A percentile compares a stretch with the other conserved stretches of the same genome.
phyloP scores from a whole-genome alignment of 1,140 invertebrate species.

The Chironomus tepperi region DNA sequence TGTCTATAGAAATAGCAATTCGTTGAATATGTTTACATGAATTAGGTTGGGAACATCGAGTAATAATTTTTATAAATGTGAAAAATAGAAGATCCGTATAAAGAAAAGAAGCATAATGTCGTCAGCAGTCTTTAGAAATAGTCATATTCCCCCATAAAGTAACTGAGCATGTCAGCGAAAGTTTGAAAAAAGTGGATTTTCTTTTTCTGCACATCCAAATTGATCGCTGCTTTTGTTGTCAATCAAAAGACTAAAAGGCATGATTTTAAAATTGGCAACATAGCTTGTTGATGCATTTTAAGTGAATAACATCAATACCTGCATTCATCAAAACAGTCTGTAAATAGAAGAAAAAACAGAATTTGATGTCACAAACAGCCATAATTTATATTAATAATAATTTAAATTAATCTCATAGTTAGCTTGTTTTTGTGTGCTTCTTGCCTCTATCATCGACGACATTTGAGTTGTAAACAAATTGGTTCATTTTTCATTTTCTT shows the following conservation, averaged over 20 bases:
- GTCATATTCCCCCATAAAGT: neutral
- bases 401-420: neutral
- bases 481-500: slow-evolving; percentile 9
- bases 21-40: neutral
- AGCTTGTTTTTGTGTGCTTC: neutral
- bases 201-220: neutral
- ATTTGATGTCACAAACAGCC: neutral
- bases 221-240: no score
- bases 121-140: neutral
- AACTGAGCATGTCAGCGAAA: neutral
- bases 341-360: no score
- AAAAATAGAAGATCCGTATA: neutral
- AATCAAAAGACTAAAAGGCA: no score
- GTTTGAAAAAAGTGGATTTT: neutral
- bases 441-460: neutral
- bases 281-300: neutral
- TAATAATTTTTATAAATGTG: neutral
- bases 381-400: neutral
- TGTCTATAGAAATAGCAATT: no score
- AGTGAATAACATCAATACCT: neutral
- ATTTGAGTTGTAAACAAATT: neutral
- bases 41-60: neutral
- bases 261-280: neutral
- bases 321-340: no score
- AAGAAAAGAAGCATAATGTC: neutral